Conservation (phyloP, 2,797 vertebrate species). For the Pterois miles region DNA sequence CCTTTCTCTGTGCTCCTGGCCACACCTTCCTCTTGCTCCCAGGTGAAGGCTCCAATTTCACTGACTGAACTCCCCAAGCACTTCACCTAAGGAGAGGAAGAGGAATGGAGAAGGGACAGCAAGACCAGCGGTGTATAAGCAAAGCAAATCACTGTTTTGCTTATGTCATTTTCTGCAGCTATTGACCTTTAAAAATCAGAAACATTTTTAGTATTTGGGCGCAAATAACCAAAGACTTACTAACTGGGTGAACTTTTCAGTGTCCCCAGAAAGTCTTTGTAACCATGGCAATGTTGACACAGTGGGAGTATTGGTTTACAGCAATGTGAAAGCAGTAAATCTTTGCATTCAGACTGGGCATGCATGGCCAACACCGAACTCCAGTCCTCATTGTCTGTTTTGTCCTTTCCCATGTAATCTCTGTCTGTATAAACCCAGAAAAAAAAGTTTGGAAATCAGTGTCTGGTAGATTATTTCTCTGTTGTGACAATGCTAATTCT, state of each 20-base stretch:
- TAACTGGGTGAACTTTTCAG: not conserved
- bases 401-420: not conserved
- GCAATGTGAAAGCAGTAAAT: conserved; percentile 18
- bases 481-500: too few relatives aligned
- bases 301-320: conserved; percentile 53
- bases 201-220: not conserved
- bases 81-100: conserved; percentile 26
- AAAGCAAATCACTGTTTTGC: conserved; percentile 10
- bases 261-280: not conserved
- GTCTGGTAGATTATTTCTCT: too few relatives aligned
- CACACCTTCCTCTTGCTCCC: conserved; percentile 49
- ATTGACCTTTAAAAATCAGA: not conserved
- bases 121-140: not conserved
- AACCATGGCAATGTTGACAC: not conserved
- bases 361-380: not conserved
- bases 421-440: too few relatives aligned
- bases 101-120: conserved; percentile 23
- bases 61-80: conserved; percentile 19
- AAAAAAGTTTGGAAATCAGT: too few relatives aligned
- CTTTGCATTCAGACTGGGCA: not conserved
- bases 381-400: not conserved
- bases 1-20: not conserved
- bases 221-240: not conserved
- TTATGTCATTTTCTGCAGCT: not conserved
- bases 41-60: conserved; percentile 56